Evolutionary conservation across 2,113 vertebrate genomes (phyloP).

Genomic region (Alces alces): DNA sequence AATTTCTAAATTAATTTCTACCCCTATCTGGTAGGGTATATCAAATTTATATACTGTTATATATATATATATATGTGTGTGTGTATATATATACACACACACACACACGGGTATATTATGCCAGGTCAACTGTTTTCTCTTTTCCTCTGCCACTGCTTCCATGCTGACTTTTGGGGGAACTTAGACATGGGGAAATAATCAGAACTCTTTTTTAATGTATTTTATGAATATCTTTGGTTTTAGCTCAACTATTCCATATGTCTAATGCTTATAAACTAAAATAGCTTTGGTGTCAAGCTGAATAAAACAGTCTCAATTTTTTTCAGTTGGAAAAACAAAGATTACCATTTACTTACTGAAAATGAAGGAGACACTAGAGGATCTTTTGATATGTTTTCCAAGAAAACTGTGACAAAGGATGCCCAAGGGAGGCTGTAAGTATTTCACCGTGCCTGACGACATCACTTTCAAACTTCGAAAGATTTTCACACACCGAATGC

Average conservation of each 20-base stretch:
- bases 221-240: background rate
- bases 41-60: too few relatives aligned
- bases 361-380: background rate
- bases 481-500: background rate
- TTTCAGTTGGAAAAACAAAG: constrained; percentile 12
- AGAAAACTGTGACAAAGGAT: background rate
- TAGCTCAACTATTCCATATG: background rate
- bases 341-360: background rate
- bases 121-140: background rate
- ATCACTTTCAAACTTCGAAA: background rate
- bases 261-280: background rate
- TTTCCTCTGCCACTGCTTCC: background rate
- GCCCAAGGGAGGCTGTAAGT: background rate
- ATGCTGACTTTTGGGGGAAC: background rate
- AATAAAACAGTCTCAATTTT: background rate
- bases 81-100: too few relatives aligned
- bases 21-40: too few relatives aligned
- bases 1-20: background rate
- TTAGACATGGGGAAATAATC: background rate
- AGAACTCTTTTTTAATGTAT: background rate
- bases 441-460: background rate
- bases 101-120: too few relatives aligned
- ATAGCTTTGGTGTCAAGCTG: background rate
- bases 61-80: too few relatives aligned
- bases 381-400: background rate